Evolutionary conservation across 2,888 invertebrate species (phyloP), one percentile per base, ranked within the genome.

Genomic region (Lamellibrachia columna): DNA sequence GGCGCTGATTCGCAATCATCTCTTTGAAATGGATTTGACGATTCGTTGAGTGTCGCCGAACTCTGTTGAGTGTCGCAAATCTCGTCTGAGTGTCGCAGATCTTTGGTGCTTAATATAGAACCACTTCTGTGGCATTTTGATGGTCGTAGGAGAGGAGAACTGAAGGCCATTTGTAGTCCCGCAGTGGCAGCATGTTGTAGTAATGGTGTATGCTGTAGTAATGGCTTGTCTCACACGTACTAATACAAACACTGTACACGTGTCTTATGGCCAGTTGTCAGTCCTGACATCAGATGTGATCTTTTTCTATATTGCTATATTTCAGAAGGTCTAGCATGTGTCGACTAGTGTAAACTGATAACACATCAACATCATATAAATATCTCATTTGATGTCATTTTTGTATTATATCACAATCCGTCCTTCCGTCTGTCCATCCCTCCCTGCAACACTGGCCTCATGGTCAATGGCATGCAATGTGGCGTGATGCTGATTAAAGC

Each of bases 21-120:
- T 75, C 75, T 75, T 75, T 75, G 75, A 75, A 75, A 75, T 75
- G 22, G 75, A 75, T 75, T 75, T 75, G 75, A 75, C 75, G 75
- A 75, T 75, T 75, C 22, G 75, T 75, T 75, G 75, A 75, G 75
- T 75, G 75, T 75, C 75, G n/a, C 75, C 15, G 75, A 75, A 75
- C 75, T 75, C 75, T 75, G 75, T 75, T 75, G 22, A 75, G 75
- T 75, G 75, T 75, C 75, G 75, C 22, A 22, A 22, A 75, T 75
- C 75, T 75, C 75, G 2, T 75, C n/a, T 75, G 75, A 75, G 75
- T 75, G 75, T 6, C 75, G 75, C 75, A 75, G 75, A 22, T 75
- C 75, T 75, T 75, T 22, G 75, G 75, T 75, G 75, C 75, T 75
- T 40, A 75, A 75, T 75, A 75, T n/a, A 75, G 15, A 75, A 75